Conservation (phyloP, 2,888 invertebrate species). For the Dryomyza anilis region DNA sequence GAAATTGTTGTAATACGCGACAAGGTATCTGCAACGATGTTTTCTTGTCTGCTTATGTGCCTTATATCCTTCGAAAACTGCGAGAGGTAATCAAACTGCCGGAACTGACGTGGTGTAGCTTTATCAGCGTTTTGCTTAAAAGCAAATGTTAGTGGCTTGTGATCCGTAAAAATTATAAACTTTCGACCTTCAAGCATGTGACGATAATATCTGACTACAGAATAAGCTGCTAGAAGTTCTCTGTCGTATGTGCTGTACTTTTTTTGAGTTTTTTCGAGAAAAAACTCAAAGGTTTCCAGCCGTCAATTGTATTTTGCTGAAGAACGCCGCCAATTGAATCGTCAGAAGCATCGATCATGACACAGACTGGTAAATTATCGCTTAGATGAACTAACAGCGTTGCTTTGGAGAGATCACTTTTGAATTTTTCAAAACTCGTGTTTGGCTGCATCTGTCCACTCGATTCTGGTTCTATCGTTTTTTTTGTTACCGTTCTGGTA, state of each 20-base stretch:
- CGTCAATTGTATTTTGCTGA: constrained; percentile 42
- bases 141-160: constrained; percentile 42
- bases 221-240: constrained; percentile 53
- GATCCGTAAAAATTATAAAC: constrained; percentile 33
- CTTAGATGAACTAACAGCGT: constrained; percentile 6
- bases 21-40: background rate
- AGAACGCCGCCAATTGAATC: constrained; percentile 52
- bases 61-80: background rate
- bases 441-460: constrained; percentile 20
- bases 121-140: constrained; percentile 46
- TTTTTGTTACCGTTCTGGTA: constrained; percentile 22
- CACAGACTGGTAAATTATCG: constrained; percentile 9
- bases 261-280: constrained; percentile 49
- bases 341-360: constrained; percentile 43
- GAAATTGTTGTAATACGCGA: background rate
- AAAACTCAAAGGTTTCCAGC: constrained; percentile 52
- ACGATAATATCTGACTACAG: constrained; percentile 49
- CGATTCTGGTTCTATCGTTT: constrained; percentile 26
- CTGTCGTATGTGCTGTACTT: constrained; percentile 55
- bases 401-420: background rate
- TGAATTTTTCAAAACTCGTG: constrained; percentile 12
- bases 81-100: constrained; percentile 49
- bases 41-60: background rate
- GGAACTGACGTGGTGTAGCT: constrained; percentile 49
- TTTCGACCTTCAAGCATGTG: constrained; percentile 15